These are phyloP conservation scores for Zosterops borbonicus DNA, from an alignment of 2,113 vertebrate species.

Conservation along the genomic window DNA sequence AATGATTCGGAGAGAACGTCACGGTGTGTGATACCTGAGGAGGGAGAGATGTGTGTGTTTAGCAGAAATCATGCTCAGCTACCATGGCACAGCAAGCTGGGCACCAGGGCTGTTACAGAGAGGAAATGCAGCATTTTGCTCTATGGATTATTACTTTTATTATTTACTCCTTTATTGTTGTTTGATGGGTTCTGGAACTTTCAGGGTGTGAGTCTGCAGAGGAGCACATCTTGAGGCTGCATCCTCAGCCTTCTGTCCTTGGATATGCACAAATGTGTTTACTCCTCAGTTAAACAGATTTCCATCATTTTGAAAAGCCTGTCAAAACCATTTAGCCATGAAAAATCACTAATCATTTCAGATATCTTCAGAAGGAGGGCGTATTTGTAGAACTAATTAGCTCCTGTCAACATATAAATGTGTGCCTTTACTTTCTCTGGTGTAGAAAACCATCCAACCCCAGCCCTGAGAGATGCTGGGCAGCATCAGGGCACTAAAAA, in stretches of 20 bases:
- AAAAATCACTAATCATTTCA: conserved; percentile 24
- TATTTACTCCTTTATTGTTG: not conserved
- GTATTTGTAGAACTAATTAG: conserved; percentile 53
- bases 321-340: conserved; percentile 41
- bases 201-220: not conserved
- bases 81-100: not conserved
- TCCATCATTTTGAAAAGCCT: conserved; percentile 37
- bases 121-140: not conserved
- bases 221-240: not conserved
- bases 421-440: not conserved
- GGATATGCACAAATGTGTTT: not conserved
- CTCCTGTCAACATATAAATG: not conserved
- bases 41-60: not conserved
- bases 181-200: not conserved
- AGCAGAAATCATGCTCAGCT: not conserved
- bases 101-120: not conserved
- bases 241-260: not conserved
- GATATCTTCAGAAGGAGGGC: not conserved
- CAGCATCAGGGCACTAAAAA: not conserved
- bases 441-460: not conserved
- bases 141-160: not conserved
- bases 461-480: not conserved
- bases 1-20: not conserved
- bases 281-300: not conserved
- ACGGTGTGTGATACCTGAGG: not conserved